Evolutionary conservation across 92 coral and sea anemone species (phyloP).

Genomic region (Palythoa grandis): DNA sequence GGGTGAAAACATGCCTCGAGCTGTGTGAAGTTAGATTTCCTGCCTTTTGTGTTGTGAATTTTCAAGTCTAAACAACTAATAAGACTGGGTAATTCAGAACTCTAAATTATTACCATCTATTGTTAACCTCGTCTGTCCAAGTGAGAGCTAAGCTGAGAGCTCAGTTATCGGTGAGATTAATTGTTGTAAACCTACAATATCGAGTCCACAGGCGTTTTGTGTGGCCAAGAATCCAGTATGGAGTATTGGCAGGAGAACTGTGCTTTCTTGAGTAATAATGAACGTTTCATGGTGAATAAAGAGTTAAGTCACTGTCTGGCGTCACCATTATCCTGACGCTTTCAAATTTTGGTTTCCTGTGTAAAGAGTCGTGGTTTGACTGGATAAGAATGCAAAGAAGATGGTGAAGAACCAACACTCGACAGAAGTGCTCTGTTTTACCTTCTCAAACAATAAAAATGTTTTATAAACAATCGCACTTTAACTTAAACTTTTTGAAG

Average conservation of each 20-base stretch:
- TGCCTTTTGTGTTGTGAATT: conserved; percentile 35
- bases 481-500: neutral
- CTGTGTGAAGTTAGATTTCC: conserved; percentile 9
- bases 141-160: neutral
- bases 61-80: conserved; percentile 34
- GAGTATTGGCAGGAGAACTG: neutral
- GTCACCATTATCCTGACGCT: neutral
- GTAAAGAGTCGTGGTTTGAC: conserved; percentile 10
- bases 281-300: neutral
- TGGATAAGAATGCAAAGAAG: neutral
- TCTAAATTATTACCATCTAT: conserved; percentile 3
- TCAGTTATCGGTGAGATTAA: conserved; percentile 23
- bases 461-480: conserved; percentile 14
- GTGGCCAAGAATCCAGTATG: neutral
- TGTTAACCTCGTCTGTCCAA: neutral
- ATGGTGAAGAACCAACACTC: neutral
- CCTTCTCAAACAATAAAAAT: neutral
- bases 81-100: conserved; percentile 10
- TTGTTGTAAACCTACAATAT: neutral
- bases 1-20: conserved; percentile 17
- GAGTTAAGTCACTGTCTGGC: conserved; percentile 5
- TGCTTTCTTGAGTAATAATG: neutral
- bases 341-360: neutral
- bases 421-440: too few relatives aligned
- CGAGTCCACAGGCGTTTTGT: neutral